Evolutionary conservation across 2,113 vertebrate species (phyloP), one percentile per base, ranked within the genome.

Genomic region (Pithys albifrons): DNA sequence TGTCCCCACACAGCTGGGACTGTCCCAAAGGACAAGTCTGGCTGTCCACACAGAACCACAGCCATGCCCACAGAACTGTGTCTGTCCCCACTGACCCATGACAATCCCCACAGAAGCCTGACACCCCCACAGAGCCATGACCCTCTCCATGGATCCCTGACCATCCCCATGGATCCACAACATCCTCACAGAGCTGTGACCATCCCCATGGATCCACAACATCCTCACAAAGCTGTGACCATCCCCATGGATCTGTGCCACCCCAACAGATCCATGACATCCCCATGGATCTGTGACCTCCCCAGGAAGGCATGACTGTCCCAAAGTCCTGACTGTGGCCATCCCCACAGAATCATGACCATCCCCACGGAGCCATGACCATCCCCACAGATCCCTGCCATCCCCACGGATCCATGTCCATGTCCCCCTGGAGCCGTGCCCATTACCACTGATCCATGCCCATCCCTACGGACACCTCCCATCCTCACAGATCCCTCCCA

Each of bases 211-310:
- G 5, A 3, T n/a, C n/a, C n/a, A n/a, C n/a, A n/a, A n/a, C n/a
- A n/a, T n/a, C n/a, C n/a, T n/a, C n/a, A n/a, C n/a, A n/a, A n/a
- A n/a, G n/a, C n/a, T n/a, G n/a, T n/a, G n/a, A n/a, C n/a, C 25
- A 6, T 9, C 46, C 70, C 33, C 3, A 2, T 1, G 2, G 35
- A 27, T 12, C 59, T 5, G 1, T 5, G 1, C n/a, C n/a, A n/a
- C n/a, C n/a, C n/a, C n/a, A n/a, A n/a, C n/a, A n/a, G n/a, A n/a
- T n/a, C n/a, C n/a, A 0, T 10, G 5, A 3, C 25, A 6, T 9
- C 46, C 70, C 33, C 3, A 2, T 1, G 2, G 35, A 27, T 12
- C 59, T 5, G 1, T 5, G 1, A 9, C 45, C 5, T 8, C 14
- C 19, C 55, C 6, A 12, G 0, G 10, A 49, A 51, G 31, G 61